Evolutionary conservation across 1,140 invertebrate species (phyloP).

Genomic region (Argopecten irradians): DNA sequence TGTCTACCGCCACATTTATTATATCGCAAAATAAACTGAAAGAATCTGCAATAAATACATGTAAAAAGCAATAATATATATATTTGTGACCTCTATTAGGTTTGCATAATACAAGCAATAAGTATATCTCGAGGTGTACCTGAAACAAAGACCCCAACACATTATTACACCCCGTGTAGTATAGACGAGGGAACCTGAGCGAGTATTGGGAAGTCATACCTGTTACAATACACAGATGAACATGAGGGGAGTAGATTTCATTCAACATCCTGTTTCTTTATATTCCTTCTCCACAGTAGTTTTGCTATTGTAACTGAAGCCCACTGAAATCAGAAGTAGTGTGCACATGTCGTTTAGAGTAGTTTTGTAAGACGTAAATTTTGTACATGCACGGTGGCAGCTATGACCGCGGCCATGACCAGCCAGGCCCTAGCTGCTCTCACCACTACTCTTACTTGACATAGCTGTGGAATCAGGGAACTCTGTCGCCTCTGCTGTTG

Average conservation of each 20-base stretch:
- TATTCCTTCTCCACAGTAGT: constrained; percentile 8
- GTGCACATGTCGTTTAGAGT: not conserved
- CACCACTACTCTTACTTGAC: constrained; percentile 20
- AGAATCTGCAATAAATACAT: not conserved
- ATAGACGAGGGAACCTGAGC: not conserved
- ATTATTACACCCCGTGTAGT: not conserved
- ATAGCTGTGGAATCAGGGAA: not conserved
- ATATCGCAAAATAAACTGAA: not conserved
- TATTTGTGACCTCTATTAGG: not conserved
- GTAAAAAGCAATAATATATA: not conserved
- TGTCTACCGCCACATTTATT: not conserved
- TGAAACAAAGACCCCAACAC: not conserved
- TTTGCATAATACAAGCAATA: not conserved
- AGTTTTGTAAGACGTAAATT: not conserved
- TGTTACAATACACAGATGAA: constrained; percentile 1
- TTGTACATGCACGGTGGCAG: not conserved
- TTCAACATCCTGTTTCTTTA: constrained; percentile 10
- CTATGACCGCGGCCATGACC: not conserved
- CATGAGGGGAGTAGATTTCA: constrained; percentile 15
- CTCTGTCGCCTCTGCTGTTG: not conserved
- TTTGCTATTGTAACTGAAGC: constrained; percentile 11
- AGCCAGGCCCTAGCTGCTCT: not conserved
- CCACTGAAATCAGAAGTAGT: constrained; percentile 21
- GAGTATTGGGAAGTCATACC: constrained; percentile 15
- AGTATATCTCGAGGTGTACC: not conserved